Base-by-base conservation (phyloP, 2,113 vertebrate genomes). In the Sorex fumeus region DNA sequence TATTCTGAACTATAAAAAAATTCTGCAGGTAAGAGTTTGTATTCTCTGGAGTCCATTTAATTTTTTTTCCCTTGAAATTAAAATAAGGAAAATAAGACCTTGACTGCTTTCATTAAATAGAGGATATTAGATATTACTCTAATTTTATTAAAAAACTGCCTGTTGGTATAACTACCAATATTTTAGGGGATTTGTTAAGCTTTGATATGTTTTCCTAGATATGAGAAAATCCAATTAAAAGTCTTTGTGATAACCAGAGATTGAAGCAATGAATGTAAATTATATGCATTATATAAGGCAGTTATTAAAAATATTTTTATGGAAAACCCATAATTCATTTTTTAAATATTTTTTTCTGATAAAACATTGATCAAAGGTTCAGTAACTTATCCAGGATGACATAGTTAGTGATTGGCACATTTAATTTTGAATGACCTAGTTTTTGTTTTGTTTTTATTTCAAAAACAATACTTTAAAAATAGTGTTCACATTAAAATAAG, bases 201-300 rank as follows among this genome's bases (percentile, higher is more conserved):
- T 80, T 64, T 0, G 25, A 45, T 60, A 9, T 36, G 79, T 67
- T 87, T 85, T 80, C 5, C 28, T 36, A 1, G 32, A 7, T 62
- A 72, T 78, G 23, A 62, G n/a, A 47, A 92, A 93, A 40, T 87
- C 3, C 30, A 53, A 72, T 60, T 89, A 69, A 84, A 87, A 76
- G 11, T 27, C 27, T 15, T 40, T 23, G 3, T 76, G 8, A 45
- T 67, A 6, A 72, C 28, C 77, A 84, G 84, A 79, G 34, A 34
- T 77, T 53, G 0, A 0, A 69, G 3, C 8, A 1, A 88, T 64
- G 11, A 50, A 79, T 85, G 0, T 0, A 19, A 27, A 60, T 18
- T 64, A 32, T 36, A 77, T 64, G 28, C 1, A 78, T 69, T 85
- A 36, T 28, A 72, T 84, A 72, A 45, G 6, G 1, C 23, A 88